A percentile compares a stretch with the other conserved stretches of the same genome.
Evolutionary conservation across 2,888 invertebrate species (phyloP).

Genomic region (Resseliella maxima): DNA sequence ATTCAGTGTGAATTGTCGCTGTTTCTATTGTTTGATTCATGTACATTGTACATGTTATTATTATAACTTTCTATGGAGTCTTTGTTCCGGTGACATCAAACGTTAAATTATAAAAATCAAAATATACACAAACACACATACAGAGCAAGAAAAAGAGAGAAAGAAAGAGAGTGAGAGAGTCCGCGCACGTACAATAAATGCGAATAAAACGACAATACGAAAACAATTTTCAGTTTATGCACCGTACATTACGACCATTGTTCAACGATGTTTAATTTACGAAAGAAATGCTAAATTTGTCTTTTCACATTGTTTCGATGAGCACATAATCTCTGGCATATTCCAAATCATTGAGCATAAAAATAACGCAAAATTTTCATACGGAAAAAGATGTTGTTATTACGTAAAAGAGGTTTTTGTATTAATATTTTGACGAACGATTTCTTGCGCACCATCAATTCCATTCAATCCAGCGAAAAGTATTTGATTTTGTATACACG

Average conservation of each 20-base stretch:
- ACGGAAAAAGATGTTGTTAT: neutral
- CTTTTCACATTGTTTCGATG: neutral
- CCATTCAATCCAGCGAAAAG: neutral
- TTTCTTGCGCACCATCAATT: neutral
- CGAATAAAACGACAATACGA: no score
- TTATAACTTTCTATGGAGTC: conserved; percentile 32
- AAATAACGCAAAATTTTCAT: no score
- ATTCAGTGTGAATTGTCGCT: conserved; percentile 53
- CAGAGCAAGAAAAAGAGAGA: neutral
- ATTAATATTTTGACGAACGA: no score
- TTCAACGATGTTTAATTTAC: neutral
- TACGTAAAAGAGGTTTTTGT: no score
- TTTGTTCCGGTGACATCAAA: conserved; percentile 57
- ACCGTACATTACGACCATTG: neutral
- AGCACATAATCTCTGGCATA: neutral
- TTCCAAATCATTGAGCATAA: neutral
- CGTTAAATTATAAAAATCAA: conserved; percentile 56
- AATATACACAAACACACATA: neutral
- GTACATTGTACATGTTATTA: neutral
- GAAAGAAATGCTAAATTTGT: neutral
- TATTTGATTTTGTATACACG: no score
- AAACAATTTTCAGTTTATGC: neutral
- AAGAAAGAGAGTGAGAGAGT: neutral
- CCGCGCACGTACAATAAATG: no score
- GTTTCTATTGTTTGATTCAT: conserved; percentile 4